Base-by-base conservation (phyloP, 2,797 vertebrate species). In the Squalus acanthias region DNA sequence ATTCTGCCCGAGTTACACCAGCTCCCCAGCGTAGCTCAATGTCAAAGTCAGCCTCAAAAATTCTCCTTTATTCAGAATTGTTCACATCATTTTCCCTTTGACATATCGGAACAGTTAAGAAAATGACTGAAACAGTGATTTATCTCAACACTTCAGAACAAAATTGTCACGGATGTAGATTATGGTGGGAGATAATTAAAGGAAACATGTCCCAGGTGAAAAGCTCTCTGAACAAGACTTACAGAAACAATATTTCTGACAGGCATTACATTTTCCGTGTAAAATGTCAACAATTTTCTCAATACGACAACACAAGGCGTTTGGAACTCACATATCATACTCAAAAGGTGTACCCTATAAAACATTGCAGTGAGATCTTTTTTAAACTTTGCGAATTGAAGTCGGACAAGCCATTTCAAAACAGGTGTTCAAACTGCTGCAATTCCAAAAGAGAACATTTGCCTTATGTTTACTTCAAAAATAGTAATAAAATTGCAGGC, bases 401-500 rank as follows among this genome's bases (percentile, higher is more conserved):
- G 7, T n/a, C 17, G 67, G 7, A n/a, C 63, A 93, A 69, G 67
- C 91, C n/a, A 95, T 57, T 95, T 95, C 50, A 53, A 53, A 17
- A 74, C 50, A 29, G 20, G 39, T 69, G 53, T 95, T 74, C 94
- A 57, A 93, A 12, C 12, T 63, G 26, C 0, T 20, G 39, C 22
- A 33, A 72, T 65, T 95, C 46, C 26, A 22, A 53, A 95, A 57
- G 26, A 20, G 70, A 95, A 74, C 46, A 95, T 72, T 13, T 26
- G 67, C 70, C 76, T 20, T 12, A 53, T 33, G 13, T 53, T 7
- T 8, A 39, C 20, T 24, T 46, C 5, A 33, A 67, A 67, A 24
- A 93, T n/a, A n/a, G 46, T 95, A 72, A 53, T n/a, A 74, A 95
- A 24, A 57, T 72, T 95, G 70, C 69, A 95, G 50, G 70, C 94